Evolutionary conservation across 1,140 invertebrate species (phyloP).

Genomic region (roundworm (Caenorhabditis elegans)): DNA sequence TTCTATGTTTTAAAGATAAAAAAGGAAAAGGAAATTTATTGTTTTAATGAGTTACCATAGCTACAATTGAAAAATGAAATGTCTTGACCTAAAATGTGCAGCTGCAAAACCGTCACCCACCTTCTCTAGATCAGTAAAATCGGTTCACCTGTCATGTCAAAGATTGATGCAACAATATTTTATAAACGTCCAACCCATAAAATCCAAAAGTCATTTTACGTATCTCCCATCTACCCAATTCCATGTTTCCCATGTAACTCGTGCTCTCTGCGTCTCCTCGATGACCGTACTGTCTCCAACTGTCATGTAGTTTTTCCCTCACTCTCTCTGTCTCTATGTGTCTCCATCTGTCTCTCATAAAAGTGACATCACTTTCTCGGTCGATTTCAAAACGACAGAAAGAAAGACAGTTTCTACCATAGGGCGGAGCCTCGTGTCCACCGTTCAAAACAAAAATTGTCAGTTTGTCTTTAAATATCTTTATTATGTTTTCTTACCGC

Average conservation of each 20-base stretch:
- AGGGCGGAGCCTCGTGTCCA: not conserved
- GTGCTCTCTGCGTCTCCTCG: not conserved
- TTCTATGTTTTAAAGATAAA: too few species aligned
- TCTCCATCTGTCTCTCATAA: not conserved
- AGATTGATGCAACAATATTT: too few species aligned
- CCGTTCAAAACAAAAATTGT: not conserved
- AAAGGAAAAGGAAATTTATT: too few species aligned
- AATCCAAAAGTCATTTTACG: too few species aligned
- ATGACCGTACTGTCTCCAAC: not conserved
- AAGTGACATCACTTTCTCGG: constrained; percentile 27
- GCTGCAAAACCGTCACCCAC: too few species aligned
- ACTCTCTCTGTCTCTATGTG: not conserved
- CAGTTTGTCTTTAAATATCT: not conserved
- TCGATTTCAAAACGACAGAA: constrained; percentile 4
- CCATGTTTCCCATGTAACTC: too few species aligned
- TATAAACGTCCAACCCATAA: not conserved
- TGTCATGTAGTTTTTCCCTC: not conserved
- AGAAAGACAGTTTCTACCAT: not conserved
- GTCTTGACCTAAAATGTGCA: too few species aligned
- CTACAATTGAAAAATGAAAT: too few species aligned
- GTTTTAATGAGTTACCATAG: too few species aligned
- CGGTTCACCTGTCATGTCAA: too few species aligned
- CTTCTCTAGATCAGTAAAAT: too few species aligned
- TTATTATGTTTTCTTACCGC: not conserved
- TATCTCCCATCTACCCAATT: too few species aligned